Base-by-base conservation (phyloP, 2,888 invertebrate species). In the Ceriagrion tenellum region DNA sequence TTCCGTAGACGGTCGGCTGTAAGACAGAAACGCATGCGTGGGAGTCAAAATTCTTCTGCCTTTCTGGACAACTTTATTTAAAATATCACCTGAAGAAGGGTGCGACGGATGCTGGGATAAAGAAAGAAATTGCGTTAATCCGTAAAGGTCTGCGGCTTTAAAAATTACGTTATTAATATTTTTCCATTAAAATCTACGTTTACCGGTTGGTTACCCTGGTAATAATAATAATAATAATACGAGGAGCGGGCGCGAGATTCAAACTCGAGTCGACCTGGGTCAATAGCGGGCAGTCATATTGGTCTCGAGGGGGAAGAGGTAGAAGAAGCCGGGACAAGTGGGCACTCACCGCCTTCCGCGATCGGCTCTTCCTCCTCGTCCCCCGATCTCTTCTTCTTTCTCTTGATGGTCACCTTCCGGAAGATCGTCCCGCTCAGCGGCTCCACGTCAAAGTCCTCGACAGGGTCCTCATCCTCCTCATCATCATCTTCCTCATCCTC, bases 351-450 rank as follows among this genome's bases (percentile, higher is more conserved):
- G 95, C 96, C 96, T 96, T 97, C 81, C 8, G n/a, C 95, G 8
- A 16, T 16, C 18, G n/a, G 81, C 81, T 88, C 95, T 10, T 88
- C 97, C 95, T 97, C 96, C 88, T 95, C 88, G 59, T 95, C 90
- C 89, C 95, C 91, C 30, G 95, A 95, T 63, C 96, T 96, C 95
- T 96, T 95, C 55, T 96, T 96, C 96, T 98, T 97, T 96, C 98
- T 97, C 96, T 98, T 97, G 63, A 98, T 97, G 95, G 98, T 97
- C 95, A 98, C 98, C 96, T 98, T 98, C 96, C 97, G 97, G 96
- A 98, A 98, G 20, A 98, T 97, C 2, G 97, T 97, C 13, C 98
- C 98, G 96, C 98, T 98, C 95, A 98, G 96, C 20, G 98, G 97
- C 96, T 98, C 98, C 97, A 97, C 97, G 96, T 97, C 97, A 96